These are phyloP conservation scores for Nymphalis c-album DNA, from an alignment of 2,888 invertebrate genomes.

Conservation along the genomic window DNA sequence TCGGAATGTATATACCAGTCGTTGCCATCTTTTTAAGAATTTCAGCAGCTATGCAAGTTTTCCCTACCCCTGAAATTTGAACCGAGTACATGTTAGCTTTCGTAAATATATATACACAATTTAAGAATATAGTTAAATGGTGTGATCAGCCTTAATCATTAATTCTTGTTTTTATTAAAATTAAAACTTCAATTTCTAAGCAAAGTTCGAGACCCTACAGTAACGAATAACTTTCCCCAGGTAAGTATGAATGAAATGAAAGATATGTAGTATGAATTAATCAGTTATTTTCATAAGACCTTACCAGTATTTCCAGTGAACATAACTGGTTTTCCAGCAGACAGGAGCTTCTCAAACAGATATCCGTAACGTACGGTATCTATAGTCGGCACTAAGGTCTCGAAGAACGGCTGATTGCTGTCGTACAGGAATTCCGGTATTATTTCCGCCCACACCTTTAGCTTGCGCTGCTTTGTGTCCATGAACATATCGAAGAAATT, in stretches of 20 bases:
- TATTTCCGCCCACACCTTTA: slow-evolving; percentile 90
- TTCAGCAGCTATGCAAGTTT: slow-evolving; percentile 91
- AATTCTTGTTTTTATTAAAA: no score
- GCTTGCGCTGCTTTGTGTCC: slow-evolving; percentile 84
- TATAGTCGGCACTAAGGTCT: slow-evolving; percentile 94
- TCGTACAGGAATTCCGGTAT: slow-evolving; percentile 88
- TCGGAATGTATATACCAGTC: slow-evolving; percentile 85
- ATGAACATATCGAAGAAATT: slow-evolving; percentile 89
- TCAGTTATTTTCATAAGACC: neutral
- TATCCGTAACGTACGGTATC: slow-evolving; percentile 94
- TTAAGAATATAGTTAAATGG: no score
- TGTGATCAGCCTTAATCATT: no score
- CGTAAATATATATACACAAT: no score
- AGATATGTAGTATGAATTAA: no score
- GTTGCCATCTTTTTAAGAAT: slow-evolving; percentile 84
- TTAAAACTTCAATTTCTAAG: no score
- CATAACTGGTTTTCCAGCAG: slow-evolving; percentile 88
- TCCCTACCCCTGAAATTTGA: slow-evolving; percentile 87
- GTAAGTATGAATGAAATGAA: no score
- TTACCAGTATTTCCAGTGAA: slow-evolving; percentile 93
- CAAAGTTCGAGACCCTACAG: no score
- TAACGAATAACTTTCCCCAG: no score
- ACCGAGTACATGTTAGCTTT: neutral
- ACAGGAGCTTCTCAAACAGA: slow-evolving; percentile 87
- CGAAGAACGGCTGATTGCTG: slow-evolving; percentile 88